phyloP scores from a whole-genome alignment of 2,797 vertebrate genomes.

The Leucoraja ocellata region DNA sequence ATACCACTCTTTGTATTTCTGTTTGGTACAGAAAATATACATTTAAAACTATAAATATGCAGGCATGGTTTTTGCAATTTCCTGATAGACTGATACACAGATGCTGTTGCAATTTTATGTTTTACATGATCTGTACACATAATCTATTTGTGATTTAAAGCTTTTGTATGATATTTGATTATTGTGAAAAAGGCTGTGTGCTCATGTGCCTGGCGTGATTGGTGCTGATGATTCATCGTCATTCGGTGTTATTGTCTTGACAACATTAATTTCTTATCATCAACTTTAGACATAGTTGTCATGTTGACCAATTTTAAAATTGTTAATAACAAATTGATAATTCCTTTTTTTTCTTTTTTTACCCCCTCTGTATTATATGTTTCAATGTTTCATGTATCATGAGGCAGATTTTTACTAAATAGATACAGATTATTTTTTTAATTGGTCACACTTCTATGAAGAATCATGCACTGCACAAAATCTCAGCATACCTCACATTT shows the following conservation, averaged over 20 bases:
- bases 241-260: not conserved
- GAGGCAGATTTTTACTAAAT: not conserved
- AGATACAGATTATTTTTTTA: not conserved
- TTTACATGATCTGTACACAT: not conserved
- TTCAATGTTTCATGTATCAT: not conserved
- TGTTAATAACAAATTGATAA: slow-evolving; percentile 20
- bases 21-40: not conserved
- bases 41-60: not conserved
- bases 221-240: not conserved
- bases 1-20: not conserved
- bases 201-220: not conserved
- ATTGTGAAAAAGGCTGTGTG: not conserved
- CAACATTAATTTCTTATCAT: slow-evolving; percentile 13
- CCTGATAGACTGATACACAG: not conserved
- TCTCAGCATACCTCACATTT: not conserved
- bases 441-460: not conserved
- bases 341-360: not conserved
- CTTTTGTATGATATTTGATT: not conserved
- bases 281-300: slow-evolving; percentile 21
- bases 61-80: not conserved
- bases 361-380: not conserved
- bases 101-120: not conserved
- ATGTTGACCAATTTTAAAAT: slow-evolving; percentile 30
- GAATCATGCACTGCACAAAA: not conserved
- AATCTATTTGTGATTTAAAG: not conserved